Evolutionary conservation across 2,797 vertebrate species (phyloP), one percentile per base, ranked within the genome.

Genomic region (Ataeniobius toweri): DNA sequence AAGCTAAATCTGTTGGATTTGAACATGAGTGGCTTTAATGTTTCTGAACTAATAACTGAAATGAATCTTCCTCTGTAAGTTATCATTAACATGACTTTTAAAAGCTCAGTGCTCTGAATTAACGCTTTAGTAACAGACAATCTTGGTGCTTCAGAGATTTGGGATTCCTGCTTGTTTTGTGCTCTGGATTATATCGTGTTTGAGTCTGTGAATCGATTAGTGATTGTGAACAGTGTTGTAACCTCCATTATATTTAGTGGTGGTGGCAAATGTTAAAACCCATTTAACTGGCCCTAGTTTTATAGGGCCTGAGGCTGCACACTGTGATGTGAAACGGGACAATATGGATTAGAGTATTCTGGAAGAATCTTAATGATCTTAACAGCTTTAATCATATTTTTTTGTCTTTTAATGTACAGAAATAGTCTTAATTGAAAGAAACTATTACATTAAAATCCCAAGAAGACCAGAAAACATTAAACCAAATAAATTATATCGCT

Each of bases 221-320:
- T 79, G 81, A 86, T 89, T 85, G 89, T 90, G 79, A 88, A 85
- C 88, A 83, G 80, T 89, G 83, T 87, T 82, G 51, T 58, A 63
- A 65, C 63, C 76, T 76, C 79, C 80, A 73, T 83, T 90, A 83
- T 91, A 89, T 90, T 73, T 69, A 75, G 72, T 77, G 79, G 79
- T 74, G 72, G 79, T 58, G 73, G 73, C 44, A 80, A 59, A 81
- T 58, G 61, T 81, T 69, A 78, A 81, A 48, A 48, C 68, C 81
- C 51, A 14, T 80, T 80, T 10, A 86, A 48, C 75, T 39, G 79
- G 61, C 91, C 91, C 90, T 95, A 94, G 94, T 94, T 95, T 93
- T 94, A 94, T 94, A 94, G 93, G 94, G 92, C 55, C 63, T 20
- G 67, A 63, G 79, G 76, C 74, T 85, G 79, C 76, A 77, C 65